Evolutionary conservation across 2,888 invertebrate species (phyloP).

Genomic region (Dolichomitus sp.): DNA sequence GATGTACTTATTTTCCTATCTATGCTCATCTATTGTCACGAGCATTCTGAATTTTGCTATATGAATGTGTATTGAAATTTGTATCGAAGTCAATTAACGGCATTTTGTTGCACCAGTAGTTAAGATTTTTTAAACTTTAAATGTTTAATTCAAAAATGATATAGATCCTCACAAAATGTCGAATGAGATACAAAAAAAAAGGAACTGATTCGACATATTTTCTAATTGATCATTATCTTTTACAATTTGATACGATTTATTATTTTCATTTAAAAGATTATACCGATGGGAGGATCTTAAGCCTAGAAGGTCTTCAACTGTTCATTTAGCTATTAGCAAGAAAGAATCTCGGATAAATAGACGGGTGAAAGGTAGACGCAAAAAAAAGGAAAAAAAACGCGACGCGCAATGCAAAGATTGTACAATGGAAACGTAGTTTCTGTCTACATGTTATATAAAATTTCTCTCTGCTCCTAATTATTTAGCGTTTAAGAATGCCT

Average conservation of each 20-base stretch:
- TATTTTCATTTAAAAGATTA: background rate
- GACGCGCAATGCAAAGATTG: conserved; percentile 40
- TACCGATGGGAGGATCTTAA: conserved; percentile 32
- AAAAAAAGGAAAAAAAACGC: conserved; percentile 38
- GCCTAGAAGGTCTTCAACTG: conserved; percentile 17
- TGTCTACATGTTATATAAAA: conserved; percentile 79
- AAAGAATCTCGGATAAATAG: conserved; percentile 58
- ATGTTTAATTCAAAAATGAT: background rate
- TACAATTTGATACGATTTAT: conserved; percentile 1
- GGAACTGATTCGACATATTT: background rate
- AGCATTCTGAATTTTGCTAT: conserved; percentile 41
- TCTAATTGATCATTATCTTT: background rate
- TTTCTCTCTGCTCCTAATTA: conserved; percentile 71
- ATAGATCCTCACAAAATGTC: background rate
- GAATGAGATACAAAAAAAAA: background rate
- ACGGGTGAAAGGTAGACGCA: conserved; percentile 46
- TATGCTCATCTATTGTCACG: conserved; percentile 31
- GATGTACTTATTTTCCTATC: conserved; percentile 59
- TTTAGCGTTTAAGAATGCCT: conserved; percentile 81
- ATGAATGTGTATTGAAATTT: conserved; percentile 27
- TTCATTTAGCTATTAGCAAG: conserved; percentile 60
- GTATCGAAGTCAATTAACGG: conserved; percentile 5
- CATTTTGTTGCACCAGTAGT: conserved; percentile 16
- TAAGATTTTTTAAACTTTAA: background rate
- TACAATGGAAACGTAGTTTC: conserved; percentile 77